Evolutionary conservation across 2,113 vertebrate species (phyloP).

Genomic region (Erpornis zantholeuca): DNA sequence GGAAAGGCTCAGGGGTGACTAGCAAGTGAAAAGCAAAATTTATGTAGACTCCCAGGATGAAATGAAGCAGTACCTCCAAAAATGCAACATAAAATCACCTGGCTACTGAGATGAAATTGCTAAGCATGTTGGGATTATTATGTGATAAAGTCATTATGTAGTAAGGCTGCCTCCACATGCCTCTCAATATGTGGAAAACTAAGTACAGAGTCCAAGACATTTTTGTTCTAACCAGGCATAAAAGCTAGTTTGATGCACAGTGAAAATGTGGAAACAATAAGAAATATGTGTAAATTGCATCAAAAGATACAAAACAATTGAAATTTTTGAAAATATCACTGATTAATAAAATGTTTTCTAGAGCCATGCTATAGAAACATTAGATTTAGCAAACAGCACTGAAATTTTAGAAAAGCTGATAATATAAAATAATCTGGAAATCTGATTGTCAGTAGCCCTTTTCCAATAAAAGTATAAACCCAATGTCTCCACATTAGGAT

Average conservation of each 20-base stretch:
- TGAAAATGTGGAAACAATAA: background rate
- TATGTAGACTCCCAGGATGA: background rate
- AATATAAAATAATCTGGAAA: background rate
- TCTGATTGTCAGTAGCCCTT: background rate
- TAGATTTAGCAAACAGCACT: background rate
- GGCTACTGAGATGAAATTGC: background rate
- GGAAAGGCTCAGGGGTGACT: background rate
- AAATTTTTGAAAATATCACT: background rate
- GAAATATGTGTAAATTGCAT: background rate
- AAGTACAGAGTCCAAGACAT: background rate
- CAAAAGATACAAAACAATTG: background rate
- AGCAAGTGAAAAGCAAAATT: background rate
- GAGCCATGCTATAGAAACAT: background rate
- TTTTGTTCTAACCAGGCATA: background rate
- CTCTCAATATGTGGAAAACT: background rate
- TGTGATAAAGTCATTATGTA: background rate
- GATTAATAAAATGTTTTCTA: background rate
- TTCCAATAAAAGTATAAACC: background rate
- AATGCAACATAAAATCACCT: background rate
- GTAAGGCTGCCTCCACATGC: background rate
- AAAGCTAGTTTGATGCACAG: background rate
- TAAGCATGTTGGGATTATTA: background rate
- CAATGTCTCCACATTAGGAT: background rate
- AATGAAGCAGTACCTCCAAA: background rate
- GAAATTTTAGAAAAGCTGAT: background rate